These are phyloP conservation scores for Bombus haemorrhoidalis DNA, from an alignment of 1,140 invertebrate genomes.

Conservation along the genomic window DNA sequence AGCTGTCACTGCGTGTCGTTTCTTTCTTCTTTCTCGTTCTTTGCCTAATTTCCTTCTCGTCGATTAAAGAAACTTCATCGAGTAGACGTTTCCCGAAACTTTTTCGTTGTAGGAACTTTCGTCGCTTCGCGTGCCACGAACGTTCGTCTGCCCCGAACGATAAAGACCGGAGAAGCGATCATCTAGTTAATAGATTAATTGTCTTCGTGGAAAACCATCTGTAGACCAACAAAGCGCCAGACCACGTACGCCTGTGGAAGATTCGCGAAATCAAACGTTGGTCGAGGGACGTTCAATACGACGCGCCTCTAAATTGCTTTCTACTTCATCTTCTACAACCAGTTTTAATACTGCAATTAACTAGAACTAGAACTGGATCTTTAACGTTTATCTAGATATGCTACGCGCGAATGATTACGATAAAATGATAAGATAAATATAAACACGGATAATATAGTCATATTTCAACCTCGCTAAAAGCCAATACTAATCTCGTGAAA, in stretches of 20 bases:
- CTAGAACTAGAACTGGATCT: too few species aligned
- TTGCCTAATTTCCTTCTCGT: not conserved
- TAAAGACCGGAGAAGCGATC: not conserved
- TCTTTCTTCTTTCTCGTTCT: not conserved
- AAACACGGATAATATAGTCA: too few species aligned
- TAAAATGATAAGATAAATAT: too few species aligned
- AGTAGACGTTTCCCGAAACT: not conserved
- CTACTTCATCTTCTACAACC: not conserved
- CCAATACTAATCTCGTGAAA: too few species aligned
- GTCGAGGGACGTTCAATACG: not conserved
- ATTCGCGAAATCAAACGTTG: not conserved
- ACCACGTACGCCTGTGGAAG: too few species aligned
- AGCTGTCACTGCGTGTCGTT: conserved; percentile 30
- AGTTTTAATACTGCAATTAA: not conserved
- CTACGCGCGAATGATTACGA: too few species aligned
- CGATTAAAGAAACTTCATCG: too few species aligned
- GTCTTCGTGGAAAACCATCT: conserved; percentile 4
- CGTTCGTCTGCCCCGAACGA: too few species aligned
- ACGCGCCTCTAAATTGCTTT: not conserved
- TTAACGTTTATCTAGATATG: too few species aligned
- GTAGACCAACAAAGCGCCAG: not conserved
- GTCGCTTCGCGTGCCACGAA: not conserved
- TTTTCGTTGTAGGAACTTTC: not conserved
- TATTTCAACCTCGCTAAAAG: too few species aligned
- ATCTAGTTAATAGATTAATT: conserved; percentile 9